Conservation (phyloP, 2,888 invertebrate species). For the Selenia dentaria region DNA sequence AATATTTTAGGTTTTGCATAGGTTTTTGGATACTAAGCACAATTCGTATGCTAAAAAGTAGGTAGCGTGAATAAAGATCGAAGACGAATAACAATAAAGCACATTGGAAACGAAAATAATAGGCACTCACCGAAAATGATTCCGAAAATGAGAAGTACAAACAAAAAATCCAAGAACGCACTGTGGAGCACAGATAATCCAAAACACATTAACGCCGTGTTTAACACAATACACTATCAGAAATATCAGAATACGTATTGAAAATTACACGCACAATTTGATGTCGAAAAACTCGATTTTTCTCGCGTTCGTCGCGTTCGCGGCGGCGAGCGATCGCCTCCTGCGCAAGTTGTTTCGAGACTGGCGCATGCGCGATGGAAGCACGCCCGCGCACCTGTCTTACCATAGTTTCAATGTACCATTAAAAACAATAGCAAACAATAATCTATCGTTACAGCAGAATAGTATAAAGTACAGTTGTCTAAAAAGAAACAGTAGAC, state of each 20-base stretch:
- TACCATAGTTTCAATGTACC: constrained; percentile 15
- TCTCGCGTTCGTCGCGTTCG: constrained; percentile 22
- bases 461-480: constrained; percentile 24
- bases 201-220: constrained; percentile 34
- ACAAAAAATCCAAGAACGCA: constrained; percentile 42
- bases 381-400: constrained; percentile 64
- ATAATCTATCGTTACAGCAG: constrained; percentile 48
- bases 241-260: constrained; percentile 6
- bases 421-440: constrained; percentile 76
- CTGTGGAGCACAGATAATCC: constrained; percentile 25
- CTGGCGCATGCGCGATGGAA: constrained; percentile 53
- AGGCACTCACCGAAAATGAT: constrained; percentile 61
- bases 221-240: not conserved
- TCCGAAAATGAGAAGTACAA: constrained; percentile 26
- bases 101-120: constrained; percentile 34
- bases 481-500: too few relatives aligned
- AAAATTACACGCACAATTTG: constrained; percentile 14
- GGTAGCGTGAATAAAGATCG: constrained; percentile 12
- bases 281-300: constrained; percentile 23
- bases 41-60: constrained; percentile 21
- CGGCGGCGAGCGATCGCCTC: constrained; percentile 53
- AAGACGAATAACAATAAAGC: constrained; percentile 32
- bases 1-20: too few relatives aligned
- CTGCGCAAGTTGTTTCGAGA: constrained; percentile 62
- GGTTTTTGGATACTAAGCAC: constrained; percentile 14